Evolutionary conservation across 2,888 invertebrate genomes (phyloP).

Genomic region (Aphodius sticticus): DNA sequence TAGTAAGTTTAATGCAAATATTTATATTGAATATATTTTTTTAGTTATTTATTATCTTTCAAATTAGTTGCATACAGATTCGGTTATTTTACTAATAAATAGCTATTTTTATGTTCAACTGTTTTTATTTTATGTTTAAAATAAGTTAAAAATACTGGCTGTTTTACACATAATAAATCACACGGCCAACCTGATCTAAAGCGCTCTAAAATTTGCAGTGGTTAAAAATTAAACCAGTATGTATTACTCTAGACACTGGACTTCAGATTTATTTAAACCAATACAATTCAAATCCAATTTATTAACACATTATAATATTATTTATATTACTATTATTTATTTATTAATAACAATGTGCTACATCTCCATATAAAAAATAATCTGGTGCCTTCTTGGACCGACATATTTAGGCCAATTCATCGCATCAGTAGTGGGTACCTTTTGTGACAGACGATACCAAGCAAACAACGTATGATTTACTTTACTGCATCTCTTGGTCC

Average conservation of each 20-base stretch:
- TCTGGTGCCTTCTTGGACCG: not conserved
- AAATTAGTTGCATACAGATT: not conserved
- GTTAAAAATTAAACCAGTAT: not conserved
- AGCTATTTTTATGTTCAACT: not conserved
- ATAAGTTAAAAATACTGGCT: no score
- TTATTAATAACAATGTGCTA: not conserved
- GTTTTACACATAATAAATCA: not conserved
- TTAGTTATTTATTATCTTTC: not conserved
- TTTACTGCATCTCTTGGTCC: not conserved
- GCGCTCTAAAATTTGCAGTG: not conserved
- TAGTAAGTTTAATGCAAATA: not conserved
- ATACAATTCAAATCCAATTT: no score
- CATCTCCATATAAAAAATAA: conserved; percentile 20
- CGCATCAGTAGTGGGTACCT: not conserved
- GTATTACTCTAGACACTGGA: not conserved
- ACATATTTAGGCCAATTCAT: not conserved
- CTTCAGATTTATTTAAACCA: not conserved
- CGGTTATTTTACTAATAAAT: not conserved
- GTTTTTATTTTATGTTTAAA: no score
- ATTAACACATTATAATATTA: no score
- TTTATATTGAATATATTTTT: not conserved
- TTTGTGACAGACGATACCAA: not conserved
- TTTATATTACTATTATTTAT: not conserved
- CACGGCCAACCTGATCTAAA: not conserved
- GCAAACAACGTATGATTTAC: not conserved